A percentile compares a stretch with the other conserved stretches of the same genome.
These are phyloP conservation scores for Sus scrofa DNA, from an alignment of 2,113 vertebrate genomes.

Conservation along the genomic window DNA sequence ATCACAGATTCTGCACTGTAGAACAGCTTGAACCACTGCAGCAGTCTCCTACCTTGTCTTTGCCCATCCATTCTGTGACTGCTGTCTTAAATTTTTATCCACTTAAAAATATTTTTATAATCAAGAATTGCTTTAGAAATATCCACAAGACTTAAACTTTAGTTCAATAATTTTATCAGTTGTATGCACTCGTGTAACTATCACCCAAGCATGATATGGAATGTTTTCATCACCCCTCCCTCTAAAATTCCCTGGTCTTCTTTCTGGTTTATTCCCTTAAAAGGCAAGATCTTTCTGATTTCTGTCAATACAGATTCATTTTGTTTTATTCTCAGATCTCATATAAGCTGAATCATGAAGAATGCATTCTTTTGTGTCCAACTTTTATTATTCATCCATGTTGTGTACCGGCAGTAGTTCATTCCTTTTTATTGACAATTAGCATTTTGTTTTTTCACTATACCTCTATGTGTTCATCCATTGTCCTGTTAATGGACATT, in stretches of 20 bases:
- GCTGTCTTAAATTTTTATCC: background rate
- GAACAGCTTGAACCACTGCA: too few species aligned
- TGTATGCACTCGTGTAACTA: too few species aligned
- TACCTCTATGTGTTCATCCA: accelerated
- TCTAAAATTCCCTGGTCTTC: too few species aligned
- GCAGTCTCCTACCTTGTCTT: too few species aligned
- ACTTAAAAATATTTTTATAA: background rate
- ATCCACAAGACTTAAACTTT: background rate
- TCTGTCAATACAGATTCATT: background rate
- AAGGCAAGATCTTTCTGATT: background rate
- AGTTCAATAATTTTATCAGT: accelerated
- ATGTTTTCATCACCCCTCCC: too few species aligned
- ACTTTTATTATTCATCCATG: background rate
- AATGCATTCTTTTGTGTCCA: background rate
- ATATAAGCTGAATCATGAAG: too few species aligned
- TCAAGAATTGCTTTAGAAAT: background rate
- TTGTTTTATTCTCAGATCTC: background rate
- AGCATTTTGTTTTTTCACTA: background rate
- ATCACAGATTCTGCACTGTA: too few species aligned
- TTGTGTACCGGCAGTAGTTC: background rate
- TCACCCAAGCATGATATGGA: too few species aligned
- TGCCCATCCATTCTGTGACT: too few species aligned
- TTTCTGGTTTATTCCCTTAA: too few species aligned
- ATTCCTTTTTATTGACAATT: background rate
- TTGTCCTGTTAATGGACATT: background rate